These are phyloP conservation scores for Sinosuthora webbiana DNA, from an alignment of 2,113 vertebrate species.

Conservation along the genomic window DNA sequence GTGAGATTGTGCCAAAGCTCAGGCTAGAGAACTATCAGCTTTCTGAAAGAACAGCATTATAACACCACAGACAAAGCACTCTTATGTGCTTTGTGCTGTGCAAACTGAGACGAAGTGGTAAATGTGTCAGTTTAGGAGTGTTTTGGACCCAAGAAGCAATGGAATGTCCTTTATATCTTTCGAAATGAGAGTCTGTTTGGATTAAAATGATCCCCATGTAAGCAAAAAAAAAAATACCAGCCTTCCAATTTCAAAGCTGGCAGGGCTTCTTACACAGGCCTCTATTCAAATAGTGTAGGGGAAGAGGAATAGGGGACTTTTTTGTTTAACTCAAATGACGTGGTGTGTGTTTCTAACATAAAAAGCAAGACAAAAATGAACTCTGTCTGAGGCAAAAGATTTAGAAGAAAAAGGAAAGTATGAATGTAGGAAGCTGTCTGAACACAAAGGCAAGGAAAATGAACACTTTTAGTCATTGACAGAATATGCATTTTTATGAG, in stretches of 20 bases:
- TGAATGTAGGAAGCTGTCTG: slow-evolving; percentile 46
- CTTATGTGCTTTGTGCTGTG: slow-evolving; percentile 51
- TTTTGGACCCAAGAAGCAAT: slow-evolving; percentile 31
- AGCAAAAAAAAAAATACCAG: slow-evolving; percentile 45
- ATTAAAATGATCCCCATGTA: slow-evolving; percentile 59
- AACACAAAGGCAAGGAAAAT: slow-evolving; percentile 50
- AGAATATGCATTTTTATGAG: slow-evolving; percentile 36
- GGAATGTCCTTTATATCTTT: slow-evolving; percentile 59
- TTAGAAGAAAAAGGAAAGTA: slow-evolving; percentile 44
- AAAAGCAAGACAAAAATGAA: slow-evolving; percentile 43
- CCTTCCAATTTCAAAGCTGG: slow-evolving; percentile 49
- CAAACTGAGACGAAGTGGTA: slow-evolving; percentile 46
- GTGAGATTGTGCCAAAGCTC: neutral
- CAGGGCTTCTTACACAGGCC: slow-evolving; percentile 38
- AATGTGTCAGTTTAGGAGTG: slow-evolving; percentile 42
- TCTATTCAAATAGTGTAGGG: slow-evolving; percentile 33
- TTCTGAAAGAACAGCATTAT: slow-evolving; percentile 52
- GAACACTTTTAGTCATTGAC: slow-evolving; percentile 33
- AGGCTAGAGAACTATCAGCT: slow-evolving; percentile 25
- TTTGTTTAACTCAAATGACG: slow-evolving; percentile 45
- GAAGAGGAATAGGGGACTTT: slow-evolving; percentile 50
- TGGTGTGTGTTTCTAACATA: slow-evolving; percentile 55
- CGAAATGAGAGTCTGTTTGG: slow-evolving; percentile 52
- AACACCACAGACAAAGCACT: slow-evolving; percentile 33
- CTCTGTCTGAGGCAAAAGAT: slow-evolving; percentile 36